These are phyloP conservation scores for Spialia ferax DNA, from an alignment of 2,888 invertebrate species.

Conservation along the genomic window DNA sequence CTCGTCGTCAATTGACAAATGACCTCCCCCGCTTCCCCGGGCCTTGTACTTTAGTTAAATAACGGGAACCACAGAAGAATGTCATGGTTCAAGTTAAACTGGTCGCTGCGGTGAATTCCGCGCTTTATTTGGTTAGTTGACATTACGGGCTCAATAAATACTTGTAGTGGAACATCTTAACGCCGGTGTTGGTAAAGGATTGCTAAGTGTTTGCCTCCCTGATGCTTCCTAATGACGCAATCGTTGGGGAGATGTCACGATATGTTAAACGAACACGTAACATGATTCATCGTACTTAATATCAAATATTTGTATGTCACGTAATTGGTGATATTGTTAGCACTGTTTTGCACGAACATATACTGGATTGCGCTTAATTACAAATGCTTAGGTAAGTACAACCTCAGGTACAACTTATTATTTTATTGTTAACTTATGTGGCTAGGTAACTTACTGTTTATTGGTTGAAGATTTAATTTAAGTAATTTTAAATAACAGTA, in stretches of 20 bases:
- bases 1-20: constrained; percentile 65
- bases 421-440: too few species aligned
- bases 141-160: constrained; percentile 34
- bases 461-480: too few species aligned
- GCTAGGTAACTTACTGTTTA: too few species aligned
- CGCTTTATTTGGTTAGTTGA: constrained; percentile 40
- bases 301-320: too few species aligned
- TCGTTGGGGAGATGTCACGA: constrained; percentile 11
- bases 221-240: constrained; percentile 15
- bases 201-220: constrained; percentile 34
- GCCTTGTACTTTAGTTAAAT: constrained; percentile 11
- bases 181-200: constrained; percentile 34
- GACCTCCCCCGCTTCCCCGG: constrained; percentile 50
- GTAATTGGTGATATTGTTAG: neutral
- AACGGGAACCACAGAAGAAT: constrained; percentile 25
- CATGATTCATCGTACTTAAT: neutral
- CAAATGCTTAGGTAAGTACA: too few species aligned
- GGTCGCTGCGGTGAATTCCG: constrained; percentile 26
- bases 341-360: neutral
- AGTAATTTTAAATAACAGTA: neutral
- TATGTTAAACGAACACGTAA: neutral
- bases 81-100: constrained; percentile 28
- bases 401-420: too few species aligned
- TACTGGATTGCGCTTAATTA: too few species aligned
- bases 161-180: constrained; percentile 27